phyloP scores from a whole-genome alignment of 2,797 vertebrate species.

The Hippocampus kuda region DNA sequence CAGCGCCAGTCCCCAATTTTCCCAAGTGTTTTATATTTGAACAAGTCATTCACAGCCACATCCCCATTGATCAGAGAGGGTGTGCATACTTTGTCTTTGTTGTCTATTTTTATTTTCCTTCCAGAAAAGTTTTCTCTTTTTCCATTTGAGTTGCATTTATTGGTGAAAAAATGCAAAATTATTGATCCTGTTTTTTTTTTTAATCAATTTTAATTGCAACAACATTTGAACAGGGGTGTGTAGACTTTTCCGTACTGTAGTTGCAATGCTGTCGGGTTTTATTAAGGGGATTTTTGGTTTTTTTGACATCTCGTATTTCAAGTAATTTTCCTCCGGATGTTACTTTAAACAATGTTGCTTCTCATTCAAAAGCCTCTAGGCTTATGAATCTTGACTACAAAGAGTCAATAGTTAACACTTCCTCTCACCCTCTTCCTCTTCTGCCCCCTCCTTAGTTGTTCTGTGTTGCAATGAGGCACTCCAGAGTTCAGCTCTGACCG shows the following conservation, averaged over 20 bases:
- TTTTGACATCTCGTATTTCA: background rate
- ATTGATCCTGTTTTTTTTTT: too few relatives aligned
- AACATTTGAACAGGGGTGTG: too few relatives aligned
- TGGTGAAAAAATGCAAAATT: too few relatives aligned
- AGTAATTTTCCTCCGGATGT: background rate
- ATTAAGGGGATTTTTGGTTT: background rate
- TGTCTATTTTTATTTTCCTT: too few relatives aligned
- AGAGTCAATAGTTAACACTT: background rate
- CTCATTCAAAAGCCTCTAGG: background rate
- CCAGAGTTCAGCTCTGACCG: constrained; percentile 25
- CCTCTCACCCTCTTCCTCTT: background rate
- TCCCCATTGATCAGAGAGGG: too few relatives aligned
- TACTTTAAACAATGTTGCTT: background rate
- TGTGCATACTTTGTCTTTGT: too few relatives aligned
- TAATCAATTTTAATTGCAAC: too few relatives aligned
- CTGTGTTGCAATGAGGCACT: constrained; percentile 36
- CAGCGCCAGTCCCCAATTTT: too few relatives aligned
- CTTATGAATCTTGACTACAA: background rate
- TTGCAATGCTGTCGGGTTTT: background rate
- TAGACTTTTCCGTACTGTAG: background rate
- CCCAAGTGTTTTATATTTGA: too few relatives aligned
- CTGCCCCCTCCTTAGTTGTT: constrained; percentile 17
- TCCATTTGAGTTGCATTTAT: too few relatives aligned
- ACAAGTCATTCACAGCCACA: too few relatives aligned
- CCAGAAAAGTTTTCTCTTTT: too few relatives aligned